Percentiles rank a stretch among this genome's conserved stretches.
Evolutionary conservation across 1,140 invertebrate species (phyloP).

Genomic region (Melipona quadrifasciata): DNA sequence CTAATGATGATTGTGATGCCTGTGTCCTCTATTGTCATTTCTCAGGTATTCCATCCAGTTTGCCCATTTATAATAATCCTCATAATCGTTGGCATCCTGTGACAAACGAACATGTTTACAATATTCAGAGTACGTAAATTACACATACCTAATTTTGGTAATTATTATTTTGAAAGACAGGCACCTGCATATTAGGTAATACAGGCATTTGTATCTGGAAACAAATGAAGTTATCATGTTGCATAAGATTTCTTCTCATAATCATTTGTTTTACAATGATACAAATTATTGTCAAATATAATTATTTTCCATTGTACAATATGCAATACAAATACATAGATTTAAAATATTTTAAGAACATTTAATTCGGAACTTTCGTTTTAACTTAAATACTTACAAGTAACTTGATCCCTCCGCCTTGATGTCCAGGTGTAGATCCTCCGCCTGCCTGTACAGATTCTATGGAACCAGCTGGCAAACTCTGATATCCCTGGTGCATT

Average conservation of each 20-base stretch:
- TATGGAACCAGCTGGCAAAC: slow-evolving; percentile 75
- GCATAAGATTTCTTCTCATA: slow-evolving; percentile 3
- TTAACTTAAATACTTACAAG: slow-evolving; percentile 68
- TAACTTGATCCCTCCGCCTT: slow-evolving; percentile 78
- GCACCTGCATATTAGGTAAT: slow-evolving; percentile 59
- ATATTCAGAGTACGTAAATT: slow-evolving; percentile 37
- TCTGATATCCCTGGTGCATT: slow-evolving; percentile 79
- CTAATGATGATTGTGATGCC: slow-evolving; percentile 74
- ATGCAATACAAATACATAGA: background rate
- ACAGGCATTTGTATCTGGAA: slow-evolving; percentile 79
- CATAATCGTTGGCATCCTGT: slow-evolving; percentile 63
- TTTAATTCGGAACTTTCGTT: slow-evolving; percentile 26
- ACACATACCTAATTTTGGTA: slow-evolving; percentile 56
- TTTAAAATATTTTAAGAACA: background rate
- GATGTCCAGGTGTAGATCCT: slow-evolving; percentile 71
- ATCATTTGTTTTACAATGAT: slow-evolving; percentile 37
- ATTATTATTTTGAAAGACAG: slow-evolving; percentile 72
- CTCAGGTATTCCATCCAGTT: slow-evolving; percentile 70
- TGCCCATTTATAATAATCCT: slow-evolving; percentile 57
- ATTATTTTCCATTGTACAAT: background rate
- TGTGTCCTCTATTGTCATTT: slow-evolving; percentile 64
- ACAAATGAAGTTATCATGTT: slow-evolving; percentile 60
- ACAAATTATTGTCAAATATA: background rate
- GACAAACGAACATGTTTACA: slow-evolving; percentile 66
- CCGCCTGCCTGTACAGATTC: slow-evolving; percentile 77